Evolutionary conservation across 2,113 vertebrate species (phyloP), one percentile per base, ranked within the genome.

Genomic region (Coryphaenoides rupestris): DNA sequence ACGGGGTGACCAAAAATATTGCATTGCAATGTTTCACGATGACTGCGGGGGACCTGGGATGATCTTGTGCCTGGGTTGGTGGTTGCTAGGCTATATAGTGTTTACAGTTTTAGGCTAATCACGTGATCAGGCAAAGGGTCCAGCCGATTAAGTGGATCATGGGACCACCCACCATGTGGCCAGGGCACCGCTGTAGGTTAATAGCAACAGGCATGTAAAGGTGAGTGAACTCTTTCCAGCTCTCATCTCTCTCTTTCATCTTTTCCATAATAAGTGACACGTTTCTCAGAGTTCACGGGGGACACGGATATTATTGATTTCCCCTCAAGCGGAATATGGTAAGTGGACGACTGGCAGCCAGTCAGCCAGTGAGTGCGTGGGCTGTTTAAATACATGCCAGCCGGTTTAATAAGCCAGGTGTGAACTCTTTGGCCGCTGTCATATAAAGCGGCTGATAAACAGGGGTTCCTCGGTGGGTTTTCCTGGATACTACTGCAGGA

Each of bases 101-200:
- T 81, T 77, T 81, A 75, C 45, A 59, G 66, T 17, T 60, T 84
- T 57, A 75, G 82, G 65, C 53, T 77, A 12, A 72, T 92, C 93
- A 94, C 91, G 89, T 94, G 92, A 92, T 81, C n/a, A 83, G 55
- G 75, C 87, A 88, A 90, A 86, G 88, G 89, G 90, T 91, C 91
- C 92, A 91, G 91, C 89, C 87, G 90, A 88, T 91, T 90, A 88
- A 61, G 65, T 89, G 82, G 88, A 79, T 80, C 40, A 5, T 16
- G 85, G 86, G 93, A 93, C 93, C 94, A 95, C 94, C 93, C 94
- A 94, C 89, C 94, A 94, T 89, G 79, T 86, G 81, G 91, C 88
- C 83, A 89, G 86, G 90, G 91, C 91, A 91, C 88, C 90, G 84
- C 87, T 89, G n/a, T n/a, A n/a, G 88, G 91, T 91, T 92, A 92